phyloP scores from a whole-genome alignment of 2,888 invertebrate species.

The Piscicola geometra region DNA sequence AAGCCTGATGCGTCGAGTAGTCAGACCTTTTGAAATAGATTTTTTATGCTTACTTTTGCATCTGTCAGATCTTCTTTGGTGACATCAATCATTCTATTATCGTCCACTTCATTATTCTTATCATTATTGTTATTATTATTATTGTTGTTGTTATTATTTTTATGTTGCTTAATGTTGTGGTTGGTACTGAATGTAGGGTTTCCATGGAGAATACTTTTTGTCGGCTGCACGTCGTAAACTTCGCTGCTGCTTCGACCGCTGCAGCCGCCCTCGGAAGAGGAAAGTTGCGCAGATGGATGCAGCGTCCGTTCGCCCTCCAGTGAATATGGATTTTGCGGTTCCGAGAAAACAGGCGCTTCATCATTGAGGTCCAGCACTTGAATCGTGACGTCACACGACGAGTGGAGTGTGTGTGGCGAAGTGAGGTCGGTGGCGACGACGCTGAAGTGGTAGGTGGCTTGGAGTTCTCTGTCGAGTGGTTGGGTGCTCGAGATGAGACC shows the following conservation, averaged over 20 bases:
- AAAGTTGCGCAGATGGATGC: not conserved
- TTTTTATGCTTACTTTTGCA: not conserved
- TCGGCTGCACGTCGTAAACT: too few species aligned
- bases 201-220: too few species aligned
- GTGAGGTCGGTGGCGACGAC: not conserved
- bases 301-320: not conserved
- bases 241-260: not conserved
- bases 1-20: too few species aligned
- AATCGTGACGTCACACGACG: not conserved
- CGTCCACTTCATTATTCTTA: not conserved
- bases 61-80: not conserved
- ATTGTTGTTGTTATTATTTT: not conserved
- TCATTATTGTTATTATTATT: not conserved
- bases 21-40: too few species aligned
- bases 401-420: not conserved
- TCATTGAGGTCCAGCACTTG: not conserved
- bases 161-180: too few species aligned
- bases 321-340: not conserved
- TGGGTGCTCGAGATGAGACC: not conserved
- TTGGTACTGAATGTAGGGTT: too few species aligned
- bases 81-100: not conserved
- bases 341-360: conserved; percentile 12
- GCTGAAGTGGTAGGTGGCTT: not conserved
- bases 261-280: too few species aligned
- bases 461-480: not conserved